Evolutionary conservation across 2,113 vertebrate genomes (phyloP), one percentile per base, ranked within the genome.

Genomic region (Cottus gobio): DNA sequence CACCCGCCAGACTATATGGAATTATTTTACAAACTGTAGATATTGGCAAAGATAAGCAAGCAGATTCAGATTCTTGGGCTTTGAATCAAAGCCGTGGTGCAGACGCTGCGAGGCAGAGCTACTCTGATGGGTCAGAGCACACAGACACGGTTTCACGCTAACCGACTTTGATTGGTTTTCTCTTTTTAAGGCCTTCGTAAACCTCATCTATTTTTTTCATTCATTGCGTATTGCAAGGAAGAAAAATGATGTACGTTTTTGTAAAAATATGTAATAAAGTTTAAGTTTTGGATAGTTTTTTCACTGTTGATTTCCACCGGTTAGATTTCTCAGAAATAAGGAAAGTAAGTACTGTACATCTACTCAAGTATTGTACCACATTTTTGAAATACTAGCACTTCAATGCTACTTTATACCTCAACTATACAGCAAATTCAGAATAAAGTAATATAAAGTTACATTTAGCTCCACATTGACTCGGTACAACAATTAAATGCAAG

Each of bases 101-200:
- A 65, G 12, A 65, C n/a, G 24, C 63, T 44, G 63, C 63, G 39
- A 46, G 9, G 63, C 42, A 28, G 62, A 65, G 63, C 39, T 26
- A 7, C 61, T 22, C 39, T 80, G 37, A 71, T 24, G 39, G 39
- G 56, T 64, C 12, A 58, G 36, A 46, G 56, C 46, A 65, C 58
- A 70, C 39, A 54, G 58, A 26, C 50, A 78, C 83, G 57, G 52
- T 13, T 48, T 65, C 39, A 82, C 54, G 72, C 44, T 48, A 46
- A 36, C 52, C 56, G 36, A 66, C 58, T 42, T 24, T 16, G 34
- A 77, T 22, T 60, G 31, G 31, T 31, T 31, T 34, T 34, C 16
- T 42, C 9, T 42, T 80, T 67, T 54, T 54, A 68, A 30, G n/a
- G 71, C 31, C 24, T 60, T 52, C 22, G 31, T 26, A 54, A 50